Evolutionary conservation across 2,113 vertebrate genomes (phyloP).

Genomic region (Rousettus leschenaultii): DNA sequence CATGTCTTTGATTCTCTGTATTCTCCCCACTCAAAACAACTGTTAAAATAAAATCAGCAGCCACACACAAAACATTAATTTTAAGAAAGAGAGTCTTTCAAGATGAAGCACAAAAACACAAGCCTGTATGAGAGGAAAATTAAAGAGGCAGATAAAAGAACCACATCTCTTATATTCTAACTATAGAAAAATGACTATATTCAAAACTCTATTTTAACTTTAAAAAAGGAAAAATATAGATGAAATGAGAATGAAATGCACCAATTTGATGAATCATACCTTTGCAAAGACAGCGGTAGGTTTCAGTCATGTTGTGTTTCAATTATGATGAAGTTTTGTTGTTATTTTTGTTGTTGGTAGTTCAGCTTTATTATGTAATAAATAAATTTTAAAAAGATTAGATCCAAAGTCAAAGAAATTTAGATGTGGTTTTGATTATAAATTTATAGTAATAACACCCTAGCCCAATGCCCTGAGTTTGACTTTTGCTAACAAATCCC

Average conservation of each 20-base stretch:
- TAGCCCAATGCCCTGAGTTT: neutral
- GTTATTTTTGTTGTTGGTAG: neutral
- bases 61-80: constrained; percentile 45
- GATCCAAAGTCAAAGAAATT: neutral
- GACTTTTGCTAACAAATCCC: neutral
- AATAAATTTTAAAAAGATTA: neutral
- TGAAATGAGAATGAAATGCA: neutral
- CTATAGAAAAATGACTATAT: neutral
- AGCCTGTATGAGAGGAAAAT: constrained; percentile 10
- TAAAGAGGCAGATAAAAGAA: neutral
- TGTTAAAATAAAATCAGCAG: constrained; percentile 30
- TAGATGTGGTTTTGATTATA: neutral
- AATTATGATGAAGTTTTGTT: neutral
- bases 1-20: neutral
- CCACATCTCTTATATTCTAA: neutral
- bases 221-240: neutral
- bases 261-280: neutral
- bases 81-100: constrained; percentile 25
- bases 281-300: neutral
- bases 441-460: neutral
- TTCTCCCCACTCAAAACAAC: constrained; percentile 28
- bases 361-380: neutral
- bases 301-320: neutral
- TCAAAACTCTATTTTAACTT: neutral
- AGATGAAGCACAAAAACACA: neutral